Conservation (phyloP, 2,113 vertebrate genomes). For the Caracal caracal region DNA sequence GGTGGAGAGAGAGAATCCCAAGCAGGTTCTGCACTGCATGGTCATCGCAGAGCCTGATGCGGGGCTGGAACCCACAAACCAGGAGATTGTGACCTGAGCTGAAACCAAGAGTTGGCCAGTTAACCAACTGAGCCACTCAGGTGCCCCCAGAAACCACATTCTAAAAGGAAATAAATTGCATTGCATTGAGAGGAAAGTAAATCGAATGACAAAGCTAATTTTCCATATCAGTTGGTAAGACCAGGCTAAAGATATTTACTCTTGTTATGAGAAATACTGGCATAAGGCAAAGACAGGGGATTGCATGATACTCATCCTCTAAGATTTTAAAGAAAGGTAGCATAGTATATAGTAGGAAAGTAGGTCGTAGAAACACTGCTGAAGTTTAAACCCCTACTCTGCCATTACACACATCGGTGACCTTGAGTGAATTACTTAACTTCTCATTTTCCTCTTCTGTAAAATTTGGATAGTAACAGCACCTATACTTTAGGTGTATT, state of each 20-base stretch:
- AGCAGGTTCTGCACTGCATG: too few species aligned
- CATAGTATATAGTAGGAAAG: not conserved
- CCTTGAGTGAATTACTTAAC: not conserved
- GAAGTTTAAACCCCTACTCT: not conserved
- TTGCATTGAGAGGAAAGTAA: not conserved
- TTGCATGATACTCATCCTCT: not conserved
- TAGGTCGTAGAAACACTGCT: not conserved
- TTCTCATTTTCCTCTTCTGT: slow-evolving; percentile 30
- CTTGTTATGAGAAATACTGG: not conserved
- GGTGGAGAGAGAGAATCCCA: too few species aligned
- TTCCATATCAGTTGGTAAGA: not conserved
- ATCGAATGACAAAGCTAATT: not conserved
- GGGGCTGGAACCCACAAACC: too few species aligned
- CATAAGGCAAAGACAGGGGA: not conserved
- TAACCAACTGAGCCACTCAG: too few species aligned
- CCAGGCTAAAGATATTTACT: not conserved
- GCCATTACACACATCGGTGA: not conserved
- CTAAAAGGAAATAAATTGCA: not conserved
- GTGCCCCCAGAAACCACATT: not conserved
- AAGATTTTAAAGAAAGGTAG: not conserved
- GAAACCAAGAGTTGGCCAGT: too few species aligned
- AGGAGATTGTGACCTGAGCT: too few species aligned
- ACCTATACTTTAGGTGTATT: not conserved
- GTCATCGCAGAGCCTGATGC: too few species aligned
- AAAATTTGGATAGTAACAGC: not conserved